phyloP scores from a whole-genome alignment of 2,113 vertebrate species.

The Apaloderma vittatum region DNA sequence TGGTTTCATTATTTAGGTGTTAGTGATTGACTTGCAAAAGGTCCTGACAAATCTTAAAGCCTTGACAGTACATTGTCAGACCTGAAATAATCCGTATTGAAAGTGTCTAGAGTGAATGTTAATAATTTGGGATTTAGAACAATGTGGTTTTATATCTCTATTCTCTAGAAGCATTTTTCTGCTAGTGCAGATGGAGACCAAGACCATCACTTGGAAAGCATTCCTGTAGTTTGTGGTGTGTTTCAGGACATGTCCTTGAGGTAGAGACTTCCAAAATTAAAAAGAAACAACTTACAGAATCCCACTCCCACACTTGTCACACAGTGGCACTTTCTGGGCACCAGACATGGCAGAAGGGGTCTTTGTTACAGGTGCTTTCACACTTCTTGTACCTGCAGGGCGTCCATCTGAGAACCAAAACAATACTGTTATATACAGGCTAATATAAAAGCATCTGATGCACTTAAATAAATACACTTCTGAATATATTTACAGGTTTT shows the following conservation, averaged over 20 bases:
- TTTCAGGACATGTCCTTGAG: not conserved
- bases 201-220: not conserved
- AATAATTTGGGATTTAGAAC: not conserved
- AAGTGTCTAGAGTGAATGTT: not conserved
- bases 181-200: not conserved
- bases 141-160: not conserved
- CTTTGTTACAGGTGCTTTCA: slow-evolving; percentile 90
- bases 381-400: slow-evolving; percentile 89
- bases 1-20: not conserved
- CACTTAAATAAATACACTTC: not conserved
- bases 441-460: not conserved
- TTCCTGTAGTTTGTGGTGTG: not conserved
- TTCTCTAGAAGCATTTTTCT: not conserved
- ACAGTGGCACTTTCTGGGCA: slow-evolving; percentile 92
- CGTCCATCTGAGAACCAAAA: slow-evolving; percentile 84
- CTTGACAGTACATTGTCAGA: not conserved
- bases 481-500: not conserved
- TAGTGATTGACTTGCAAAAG: not conserved
- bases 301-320: slow-evolving; percentile 95
- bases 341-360: slow-evolving; percentile 78
- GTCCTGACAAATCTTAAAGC: not conserved
- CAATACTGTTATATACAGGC: not conserved
- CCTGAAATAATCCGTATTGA: not conserved
- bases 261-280: not conserved
- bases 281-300: slow-evolving; percentile 89